Evolutionary conservation across 2,797 vertebrate species (phyloP).

Genomic region (Onychomys arenicola): DNA sequence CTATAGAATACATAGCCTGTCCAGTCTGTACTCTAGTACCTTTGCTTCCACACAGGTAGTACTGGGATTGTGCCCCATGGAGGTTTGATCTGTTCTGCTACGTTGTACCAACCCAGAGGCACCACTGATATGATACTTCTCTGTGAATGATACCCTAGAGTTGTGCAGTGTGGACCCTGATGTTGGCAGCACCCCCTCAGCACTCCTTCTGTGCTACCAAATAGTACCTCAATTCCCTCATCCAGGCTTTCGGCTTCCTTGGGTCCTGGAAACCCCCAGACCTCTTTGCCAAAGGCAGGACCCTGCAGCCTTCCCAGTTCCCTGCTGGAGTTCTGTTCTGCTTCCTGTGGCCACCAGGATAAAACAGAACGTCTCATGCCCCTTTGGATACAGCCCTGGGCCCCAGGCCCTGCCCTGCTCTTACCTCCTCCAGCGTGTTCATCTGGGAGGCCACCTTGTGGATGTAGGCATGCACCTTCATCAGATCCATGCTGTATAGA

Average conservation of each 20-base stretch:
- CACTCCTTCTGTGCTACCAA: background rate
- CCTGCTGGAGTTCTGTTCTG: background rate
- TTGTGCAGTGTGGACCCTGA: background rate
- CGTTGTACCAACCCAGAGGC: background rate
- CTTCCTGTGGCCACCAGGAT: background rate
- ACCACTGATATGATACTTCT: background rate
- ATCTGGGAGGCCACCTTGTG: slow-evolving; percentile 96
- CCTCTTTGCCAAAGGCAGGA: background rate
- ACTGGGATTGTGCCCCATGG: background rate
- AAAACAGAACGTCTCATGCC: background rate
- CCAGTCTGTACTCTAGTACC: background rate
- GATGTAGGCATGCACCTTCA: slow-evolving; percentile 98
- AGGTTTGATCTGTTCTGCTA: background rate
- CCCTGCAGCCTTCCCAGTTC: background rate
- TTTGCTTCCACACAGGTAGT: background rate
- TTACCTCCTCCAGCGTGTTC: slow-evolving; percentile 97
- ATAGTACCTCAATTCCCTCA: slow-evolving; percentile 15
- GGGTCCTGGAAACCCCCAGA: background rate
- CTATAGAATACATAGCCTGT: background rate
- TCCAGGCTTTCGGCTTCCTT: background rate
- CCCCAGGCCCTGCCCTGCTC: background rate
- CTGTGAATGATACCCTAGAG: background rate
- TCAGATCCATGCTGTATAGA: slow-evolving; percentile 96
- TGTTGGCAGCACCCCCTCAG: background rate
- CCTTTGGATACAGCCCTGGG: background rate